Base-by-base conservation (phyloP, 2,113 vertebrate species). In the Fregata magnificens region DNA sequence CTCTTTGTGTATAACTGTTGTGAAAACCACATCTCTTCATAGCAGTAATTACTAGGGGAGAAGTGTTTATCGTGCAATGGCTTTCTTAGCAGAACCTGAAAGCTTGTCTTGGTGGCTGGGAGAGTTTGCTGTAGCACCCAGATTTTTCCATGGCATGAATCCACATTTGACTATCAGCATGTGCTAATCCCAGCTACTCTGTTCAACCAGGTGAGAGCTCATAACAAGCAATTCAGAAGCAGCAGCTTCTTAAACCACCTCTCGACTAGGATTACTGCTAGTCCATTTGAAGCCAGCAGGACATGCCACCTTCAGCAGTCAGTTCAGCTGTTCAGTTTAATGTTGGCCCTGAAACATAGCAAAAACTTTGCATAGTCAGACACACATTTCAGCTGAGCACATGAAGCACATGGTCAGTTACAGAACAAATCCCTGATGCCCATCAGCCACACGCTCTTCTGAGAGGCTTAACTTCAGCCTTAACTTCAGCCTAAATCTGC, bases 391-490 rank as follows among this genome's bases (percentile, higher is more conserved):
- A 9, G 25, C 19, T 17, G 12, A 71, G 25, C 13, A 36, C 24
- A 36, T 36, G 47, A 82, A 79, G 26, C 21, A 62, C 6, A 1
- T 10, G 24, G 5, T 22, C 10, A 1, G 12, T 50, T 42, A 40
- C n/a, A 56, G 14, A 4, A 61, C 5, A 79, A 74, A 95, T 14
- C 42, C 32, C 36, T 58, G 45, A 74, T 34, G 17, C 38, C 16
- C 26, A 9, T 47, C 63, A 71, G 15, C 13, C 4, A 0, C 42
- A 6, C 5, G 4, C 5, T 28, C 5, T 34, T 74, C 36, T 65
- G 5, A 34, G 53, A 55, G 44, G 40, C 29, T 82, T 69, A 52
- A 76, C 38, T 77, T 86, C 44, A 93, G 16, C 26, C 29, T 82
- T 69, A 52, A 76, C 38, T 77, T 86, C 44, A 93, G 16, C 26